A percentile compares a stretch with the other conserved stretches of the same genome.
Evolutionary conservation across 2,888 invertebrate species (phyloP).

Genomic region (Diarsia rubi): DNA sequence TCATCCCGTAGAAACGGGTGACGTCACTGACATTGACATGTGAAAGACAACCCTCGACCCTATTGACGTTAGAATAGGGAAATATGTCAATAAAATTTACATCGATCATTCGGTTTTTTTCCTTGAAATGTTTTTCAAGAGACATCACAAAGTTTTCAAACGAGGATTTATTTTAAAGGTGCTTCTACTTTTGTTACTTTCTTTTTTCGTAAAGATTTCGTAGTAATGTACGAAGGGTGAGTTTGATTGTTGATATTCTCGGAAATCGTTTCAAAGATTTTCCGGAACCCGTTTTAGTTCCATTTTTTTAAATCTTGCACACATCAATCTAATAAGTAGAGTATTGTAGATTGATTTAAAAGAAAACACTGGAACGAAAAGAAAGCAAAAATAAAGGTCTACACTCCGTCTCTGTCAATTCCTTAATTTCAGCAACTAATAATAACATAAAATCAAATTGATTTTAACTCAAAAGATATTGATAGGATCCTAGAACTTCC

Average conservation of each 20-base stretch:
- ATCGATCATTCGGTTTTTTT: conserved; percentile 61
- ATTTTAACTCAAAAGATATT: too few species aligned
- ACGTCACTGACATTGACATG: conserved; percentile 55
- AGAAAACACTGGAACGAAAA: too few species aligned
- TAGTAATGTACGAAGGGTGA: not conserved
- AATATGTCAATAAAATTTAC: conserved; percentile 74
- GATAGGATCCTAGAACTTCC: too few species aligned
- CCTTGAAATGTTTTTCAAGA: conserved; percentile 39
- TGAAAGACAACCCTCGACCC: conserved; percentile 65
- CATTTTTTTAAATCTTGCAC: not conserved
- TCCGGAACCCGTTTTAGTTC: not conserved
- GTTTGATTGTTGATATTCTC: not conserved
- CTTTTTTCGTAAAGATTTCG: conserved; percentile 16
- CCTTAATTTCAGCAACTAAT: too few species aligned
- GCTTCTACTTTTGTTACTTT: conserved; percentile 15
- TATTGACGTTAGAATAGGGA: conserved; percentile 68
- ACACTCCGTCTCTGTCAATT: too few species aligned
- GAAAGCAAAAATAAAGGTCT: too few species aligned
- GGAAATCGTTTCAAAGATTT: not conserved
- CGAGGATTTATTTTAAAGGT: conserved; percentile 16
- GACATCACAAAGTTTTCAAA: conserved; percentile 20
- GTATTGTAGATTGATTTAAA: too few species aligned
- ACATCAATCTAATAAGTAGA: too few species aligned
- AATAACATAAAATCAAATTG: too few species aligned
- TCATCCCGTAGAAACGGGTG: conserved; percentile 59